Conservation (phyloP, 1,140 invertebrate genomes). For the Leguminivora glycinivorella region DNA sequence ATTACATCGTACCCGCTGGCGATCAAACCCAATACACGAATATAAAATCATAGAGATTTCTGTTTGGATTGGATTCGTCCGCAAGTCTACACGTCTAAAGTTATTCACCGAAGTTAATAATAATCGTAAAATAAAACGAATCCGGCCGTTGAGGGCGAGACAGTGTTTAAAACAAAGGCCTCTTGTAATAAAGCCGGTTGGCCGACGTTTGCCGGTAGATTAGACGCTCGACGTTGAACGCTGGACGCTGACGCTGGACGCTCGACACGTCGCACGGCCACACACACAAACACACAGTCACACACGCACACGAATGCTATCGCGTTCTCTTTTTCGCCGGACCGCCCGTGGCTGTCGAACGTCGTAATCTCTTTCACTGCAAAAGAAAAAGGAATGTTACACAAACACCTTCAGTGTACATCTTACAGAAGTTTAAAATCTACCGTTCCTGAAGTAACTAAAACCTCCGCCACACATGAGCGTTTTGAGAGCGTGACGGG, state of each 20-base stretch:
- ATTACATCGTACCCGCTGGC: conserved; percentile 38
- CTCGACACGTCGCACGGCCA: conserved; percentile 37
- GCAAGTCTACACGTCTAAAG: conserved; percentile 38
- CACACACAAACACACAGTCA: conserved; percentile 36
- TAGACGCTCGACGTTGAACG: not conserved
- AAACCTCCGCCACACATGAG: too few relatives aligned
- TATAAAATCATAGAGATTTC: not conserved
- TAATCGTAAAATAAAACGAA: conserved; percentile 30
- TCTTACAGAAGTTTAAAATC: not conserved
- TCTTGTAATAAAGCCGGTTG: conserved; percentile 48
- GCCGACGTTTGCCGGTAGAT: not conserved
- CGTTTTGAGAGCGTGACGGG: too few relatives aligned
- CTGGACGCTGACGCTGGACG: conserved; percentile 27
- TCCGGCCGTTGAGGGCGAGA: conserved; percentile 24
- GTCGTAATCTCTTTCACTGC: conserved; percentile 72
- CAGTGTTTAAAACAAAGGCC: conserved; percentile 41
- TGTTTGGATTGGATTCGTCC: conserved; percentile 19
- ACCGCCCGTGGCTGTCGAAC: conserved; percentile 63
- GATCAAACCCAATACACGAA: not conserved
- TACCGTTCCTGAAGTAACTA: not conserved
- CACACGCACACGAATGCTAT: conserved; percentile 53
- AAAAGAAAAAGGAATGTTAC: conserved; percentile 39
- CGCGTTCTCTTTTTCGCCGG: conserved; percentile 64
- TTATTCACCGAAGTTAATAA: conserved; percentile 46
- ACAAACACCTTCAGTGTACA: not conserved